Base-by-base conservation (phyloP, 2,797 vertebrate species). In the Dendrocincla tyrannina region DNA sequence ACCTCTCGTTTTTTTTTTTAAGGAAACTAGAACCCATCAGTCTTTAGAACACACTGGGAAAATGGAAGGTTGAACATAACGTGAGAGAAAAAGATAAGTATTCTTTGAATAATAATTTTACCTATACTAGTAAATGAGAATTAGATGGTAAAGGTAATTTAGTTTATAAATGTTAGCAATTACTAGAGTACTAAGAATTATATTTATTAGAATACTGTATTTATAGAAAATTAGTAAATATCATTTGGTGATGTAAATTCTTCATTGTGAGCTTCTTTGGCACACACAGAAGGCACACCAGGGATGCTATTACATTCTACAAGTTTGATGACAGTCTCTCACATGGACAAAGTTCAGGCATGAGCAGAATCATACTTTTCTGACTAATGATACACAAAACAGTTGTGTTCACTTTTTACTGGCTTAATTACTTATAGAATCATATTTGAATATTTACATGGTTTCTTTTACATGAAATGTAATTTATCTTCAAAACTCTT, bases 1-100 rank as follows among this genome's bases (percentile, higher is more conserved):
- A 56, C 0, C 2, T 39, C 8, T 30, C 20, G 1, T 16, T 16
- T 11, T 25, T 12, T n/a, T 66, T 86, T 86, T 82, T 18, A 41
- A 70, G 47, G 22, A 50, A 86, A 46, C 62, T 41, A 13, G 30
- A 72, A 73, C 24, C 4, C 18, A 56, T 41, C 16, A 28, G 11
- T 9, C 22, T 39, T 47, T 41, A 42, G 37, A 42, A 78, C 5
- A 17, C 39, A 39, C 28, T 74, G 20, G 39, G 35, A 17, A 66
- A 28, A 0, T 37, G 14, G 9, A 68, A 47, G 8, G 13, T 53
- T 91, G 50, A 83, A 37, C 0, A 0, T 22, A 78, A 32, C 2
- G 47, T 47, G 23, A 62, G n/a, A 66, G 19, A 55, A 88, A 80
- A 70, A 44, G 11, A 5, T 30, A 60, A 30, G 32, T 66, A 72